Base-by-base conservation (phyloP, 2,113 vertebrate species). In the Urocolius indicus region DNA sequence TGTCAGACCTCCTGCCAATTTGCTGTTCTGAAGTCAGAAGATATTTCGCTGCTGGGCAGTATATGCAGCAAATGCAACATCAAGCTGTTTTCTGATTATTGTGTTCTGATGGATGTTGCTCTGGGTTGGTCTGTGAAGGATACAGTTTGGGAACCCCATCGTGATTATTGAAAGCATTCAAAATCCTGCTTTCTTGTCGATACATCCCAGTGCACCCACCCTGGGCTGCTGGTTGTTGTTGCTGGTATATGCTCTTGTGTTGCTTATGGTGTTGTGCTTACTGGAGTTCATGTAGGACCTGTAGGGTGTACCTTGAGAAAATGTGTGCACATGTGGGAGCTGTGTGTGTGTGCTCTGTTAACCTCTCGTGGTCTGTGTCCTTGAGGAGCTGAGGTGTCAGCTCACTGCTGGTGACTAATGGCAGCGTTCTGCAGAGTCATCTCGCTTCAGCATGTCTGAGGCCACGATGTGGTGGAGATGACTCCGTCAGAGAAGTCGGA, bases 61-160 rank as follows among this genome's bases (percentile, higher is more conserved):
- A 26, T 48, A 34, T 85, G 57, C 46, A 69, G 29, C 54, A 78
- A 84, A 87, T 62, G 58, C 38, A 88, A 59, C 16, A 34, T 36
- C 59, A 85, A 93, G 15, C 55, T 90, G 4, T 87, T 88, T 93
- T 80, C 91, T 81, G 65, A 29, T 82, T 34, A n/a, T 66, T 54
- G 2, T 21, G 6, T 85, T 94, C 83, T 86, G 51, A 46, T 61
- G 46, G 55, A 23, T 73, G 54, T 15, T 91, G 34, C 36, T 83
- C 19, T 75, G 54, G 22, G 9, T 55, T 95, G 54, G 17, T 81
- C 41, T 87, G 29, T 69, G 63, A 43, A 69, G 71, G 74, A 54
- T 55, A 66, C 9, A 41, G 19, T 76, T 65, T 84, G 38, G 34
- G 34, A 86, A 71, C 88, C 72, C 26, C 68, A 12, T 17, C 58